Evolutionary conservation across 2,888 invertebrate species (phyloP).

Genomic region (Dinocampus coccinellae): DNA sequence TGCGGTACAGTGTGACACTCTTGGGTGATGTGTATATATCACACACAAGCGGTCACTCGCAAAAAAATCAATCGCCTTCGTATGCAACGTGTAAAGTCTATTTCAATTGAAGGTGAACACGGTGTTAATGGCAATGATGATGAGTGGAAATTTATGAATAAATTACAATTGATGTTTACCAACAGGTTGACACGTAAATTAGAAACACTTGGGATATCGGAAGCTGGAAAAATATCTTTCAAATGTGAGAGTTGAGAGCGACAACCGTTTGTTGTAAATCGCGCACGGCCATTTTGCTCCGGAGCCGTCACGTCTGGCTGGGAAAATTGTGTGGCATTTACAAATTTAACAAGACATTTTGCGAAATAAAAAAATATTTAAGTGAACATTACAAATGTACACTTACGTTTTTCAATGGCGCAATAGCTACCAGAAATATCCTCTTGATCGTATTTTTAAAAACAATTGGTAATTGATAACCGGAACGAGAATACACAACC

Average conservation of each 20-base stretch:
- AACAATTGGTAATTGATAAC: conserved; percentile 39
- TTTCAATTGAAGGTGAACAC: conserved; percentile 1
- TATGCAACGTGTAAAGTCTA: conserved; percentile 46
- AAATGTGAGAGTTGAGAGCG: background rate
- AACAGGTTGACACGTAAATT: conserved; percentile 1
- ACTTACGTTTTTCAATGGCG: conserved; percentile 39
- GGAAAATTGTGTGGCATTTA: conserved; percentile 35
- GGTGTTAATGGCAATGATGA: background rate
- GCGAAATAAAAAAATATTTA: background rate
- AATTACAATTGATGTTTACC: background rate
- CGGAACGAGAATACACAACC: conserved; percentile 49
- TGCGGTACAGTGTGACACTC: conserved; percentile 31
- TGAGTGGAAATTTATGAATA: background rate
- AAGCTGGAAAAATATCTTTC: background rate
- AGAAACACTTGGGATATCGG: background rate
- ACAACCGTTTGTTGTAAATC: conserved; percentile 59
- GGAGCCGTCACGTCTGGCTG: conserved; percentile 59
- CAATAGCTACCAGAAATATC: conserved; percentile 35
- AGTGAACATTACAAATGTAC: conserved; percentile 41
- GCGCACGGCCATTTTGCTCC: conserved; percentile 65
- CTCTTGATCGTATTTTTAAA: conserved; percentile 36
- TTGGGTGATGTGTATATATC: conserved; percentile 38
- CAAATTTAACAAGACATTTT: conserved; percentile 21
- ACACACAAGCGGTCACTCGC: conserved; percentile 50
- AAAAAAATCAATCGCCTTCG: conserved; percentile 56